Percentiles rank a stretch among this genome's conserved stretches.
phyloP scores from a whole-genome alignment of 2,113 vertebrate genomes.

The Nettapus auritus region DNA sequence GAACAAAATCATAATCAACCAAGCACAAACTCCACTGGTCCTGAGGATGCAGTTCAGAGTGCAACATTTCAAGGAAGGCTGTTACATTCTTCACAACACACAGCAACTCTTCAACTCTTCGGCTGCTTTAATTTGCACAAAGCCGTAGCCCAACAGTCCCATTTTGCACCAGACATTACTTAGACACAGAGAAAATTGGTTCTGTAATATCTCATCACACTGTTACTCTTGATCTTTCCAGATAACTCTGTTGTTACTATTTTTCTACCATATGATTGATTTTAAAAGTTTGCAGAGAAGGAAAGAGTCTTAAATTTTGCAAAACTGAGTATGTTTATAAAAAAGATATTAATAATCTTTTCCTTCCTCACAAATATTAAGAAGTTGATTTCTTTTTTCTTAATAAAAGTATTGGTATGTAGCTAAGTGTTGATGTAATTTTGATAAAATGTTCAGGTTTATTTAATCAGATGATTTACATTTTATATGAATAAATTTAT shows the following conservation, averaged over 20 bases:
- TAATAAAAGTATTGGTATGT: not conserved
- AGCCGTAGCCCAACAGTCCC: not conserved
- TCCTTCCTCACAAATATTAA: not conserved
- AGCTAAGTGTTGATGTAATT: not conserved
- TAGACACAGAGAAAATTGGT: not conserved
- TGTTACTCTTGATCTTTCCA: not conserved
- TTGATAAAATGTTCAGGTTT: slow-evolving; percentile 1
- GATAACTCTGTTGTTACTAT: not conserved
- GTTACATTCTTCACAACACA: not conserved
- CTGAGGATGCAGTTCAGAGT: not conserved
- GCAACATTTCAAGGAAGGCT: not conserved
- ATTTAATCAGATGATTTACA: slow-evolving; percentile 17
- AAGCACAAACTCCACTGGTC: not conserved
- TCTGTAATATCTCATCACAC: not conserved
- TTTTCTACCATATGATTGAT: not conserved
- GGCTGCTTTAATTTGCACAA: not conserved
- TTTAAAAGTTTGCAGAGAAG: not conserved
- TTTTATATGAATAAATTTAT: slow-evolving; percentile 30
- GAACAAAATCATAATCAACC: not conserved
- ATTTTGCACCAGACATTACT: not conserved
- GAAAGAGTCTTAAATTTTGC: not conserved
- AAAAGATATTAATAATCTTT: not conserved
- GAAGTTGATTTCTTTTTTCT: not conserved
- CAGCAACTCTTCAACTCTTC: not conserved
- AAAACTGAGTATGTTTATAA: not conserved